phyloP scores from a whole-genome alignment of 2,888 invertebrate species.

The Cheilosia vernalis region DNA sequence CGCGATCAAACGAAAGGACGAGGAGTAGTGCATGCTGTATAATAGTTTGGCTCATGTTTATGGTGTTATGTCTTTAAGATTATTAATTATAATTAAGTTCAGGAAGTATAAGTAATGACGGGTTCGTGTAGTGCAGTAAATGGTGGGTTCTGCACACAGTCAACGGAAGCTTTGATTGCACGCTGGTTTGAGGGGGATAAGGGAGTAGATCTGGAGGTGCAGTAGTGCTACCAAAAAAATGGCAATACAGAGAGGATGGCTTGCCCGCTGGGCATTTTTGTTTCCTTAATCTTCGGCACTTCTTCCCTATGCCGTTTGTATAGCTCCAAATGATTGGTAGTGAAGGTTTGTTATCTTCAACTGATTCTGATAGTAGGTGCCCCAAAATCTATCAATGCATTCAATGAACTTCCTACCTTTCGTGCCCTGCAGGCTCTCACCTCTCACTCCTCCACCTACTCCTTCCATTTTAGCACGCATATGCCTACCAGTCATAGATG shows the following conservation, averaged over 20 bases:
- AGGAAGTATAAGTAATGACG: constrained; percentile 71
- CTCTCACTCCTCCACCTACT: too few relatives aligned
- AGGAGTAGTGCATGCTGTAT: constrained; percentile 19
- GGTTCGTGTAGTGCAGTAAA: constrained; percentile 65
- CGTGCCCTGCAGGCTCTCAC: too few relatives aligned
- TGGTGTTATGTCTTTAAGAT: constrained; percentile 70
- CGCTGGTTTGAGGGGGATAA: background rate
- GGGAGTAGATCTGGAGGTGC: background rate
- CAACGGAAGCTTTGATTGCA: constrained; percentile 8
- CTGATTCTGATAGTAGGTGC: too few relatives aligned
- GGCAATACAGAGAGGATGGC: too few relatives aligned
- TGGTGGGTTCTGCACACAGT: constrained; percentile 36
- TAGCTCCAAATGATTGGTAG: too few relatives aligned
- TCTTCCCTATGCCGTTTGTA: too few relatives aligned
- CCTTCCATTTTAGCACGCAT: background rate
- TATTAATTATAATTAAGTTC: constrained; percentile 74
- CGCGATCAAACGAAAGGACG: constrained; percentile 20
- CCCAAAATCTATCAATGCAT: too few relatives aligned
- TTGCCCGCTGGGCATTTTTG: too few relatives aligned
- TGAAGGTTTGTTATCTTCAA: too few relatives aligned
- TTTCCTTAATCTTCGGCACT: too few relatives aligned
- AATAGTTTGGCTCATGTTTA: constrained; percentile 53
- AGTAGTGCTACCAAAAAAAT: background rate
- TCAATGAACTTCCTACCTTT: too few relatives aligned
- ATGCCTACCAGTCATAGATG: background rate